Evolutionary conservation across 1,140 invertebrate species (phyloP), one percentile per base, ranked within the genome.

Genomic region (Panulirus ornatus): DNA sequence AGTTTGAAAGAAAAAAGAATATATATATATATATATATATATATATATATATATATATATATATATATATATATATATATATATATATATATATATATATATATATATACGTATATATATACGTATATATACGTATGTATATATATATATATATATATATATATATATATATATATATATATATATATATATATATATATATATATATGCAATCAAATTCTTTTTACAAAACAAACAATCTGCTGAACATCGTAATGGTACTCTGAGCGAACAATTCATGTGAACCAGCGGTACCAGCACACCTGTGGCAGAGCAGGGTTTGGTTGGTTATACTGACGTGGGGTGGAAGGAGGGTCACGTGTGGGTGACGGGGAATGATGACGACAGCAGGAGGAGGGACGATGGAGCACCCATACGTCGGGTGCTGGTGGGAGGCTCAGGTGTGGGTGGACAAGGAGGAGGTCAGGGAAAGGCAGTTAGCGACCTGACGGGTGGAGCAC

Each of bases 91-190:
- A 58, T 58, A 58, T 58, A 58, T 58, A 22, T 58, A 58, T 58
- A 58, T 58, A 22, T 58, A 58, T 58, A 58, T 58, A 58, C 30
- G 5, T 70, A 70, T 70, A 70, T 34, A 70, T 70, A 70, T 70
- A 70, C 22, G 22, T 70, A 70, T 70, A 70, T 70, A 70, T 70
- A 70, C 22, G 22, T 70, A 70, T 70, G 22, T 70, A 70, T 70
- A 70, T 70, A 70, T 70, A 70, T 70, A 70, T 70, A 70, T 70
- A 70, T 70, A 70, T 70, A 70, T 70, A 70, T 70, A 70, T 70
- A 70, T 70, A 70, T 70, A 70, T 70, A 70, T 70, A 70, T 70
- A 70, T 70, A 70, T 70, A 70, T 70, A 70, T 70, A 70, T n/a
- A 6, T 6, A 70, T 70, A n/a, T 70, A 70, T 70, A 70, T n/a